These are phyloP conservation scores for mouse (Mus musculus) DNA, from an alignment of 2,113 vertebrate genomes.

Conservation along the genomic window GRCm39 chr2:103760001-103760500, in stretches of 20 bases:
- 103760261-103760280: background rate
- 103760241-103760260: background rate
- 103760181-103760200: conserved; percentile 28
- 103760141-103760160: background rate
- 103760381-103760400: conserved; percentile 26
- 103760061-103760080: conserved; percentile 29
- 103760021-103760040: conserved; percentile 1
- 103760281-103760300: background rate
- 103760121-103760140: background rate
- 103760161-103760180: background rate
- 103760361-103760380: conserved; percentile 21
- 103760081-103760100: conserved; percentile 11
- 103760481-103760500: background rate
- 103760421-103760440: background rate
- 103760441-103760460: background rate
- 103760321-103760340: conserved; percentile 15
- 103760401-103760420: background rate
- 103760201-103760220: conserved; percentile 3
- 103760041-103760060: conserved; percentile 53
- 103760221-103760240: background rate
- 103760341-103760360: background rate
- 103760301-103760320: background rate
- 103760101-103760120: conserved; percentile 22
- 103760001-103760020: conserved; percentile 52
- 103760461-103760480: background rate